These are phyloP conservation scores for Calephelis nemesis DNA, from an alignment of 1,140 invertebrate genomes.

Conservation along the genomic window DNA sequence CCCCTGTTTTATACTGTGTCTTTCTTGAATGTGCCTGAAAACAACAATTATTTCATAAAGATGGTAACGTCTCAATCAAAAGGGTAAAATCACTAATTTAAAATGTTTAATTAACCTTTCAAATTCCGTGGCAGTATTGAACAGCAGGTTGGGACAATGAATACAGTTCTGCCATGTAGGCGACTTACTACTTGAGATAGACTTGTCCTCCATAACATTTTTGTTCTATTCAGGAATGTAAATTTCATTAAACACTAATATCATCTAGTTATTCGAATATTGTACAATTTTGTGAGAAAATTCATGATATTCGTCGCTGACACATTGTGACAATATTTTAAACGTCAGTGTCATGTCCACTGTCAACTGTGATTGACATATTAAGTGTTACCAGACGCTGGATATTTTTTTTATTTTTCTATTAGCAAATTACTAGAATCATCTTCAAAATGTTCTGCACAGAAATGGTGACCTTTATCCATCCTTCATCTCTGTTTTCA, in stretches of 20 bases:
- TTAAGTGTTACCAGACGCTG: neutral
- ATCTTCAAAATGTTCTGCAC: too few species aligned
- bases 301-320: slow-evolving; percentile 16
- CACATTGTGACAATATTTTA: slow-evolving; percentile 9
- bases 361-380: neutral
- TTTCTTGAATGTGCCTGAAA: slow-evolving; percentile 87
- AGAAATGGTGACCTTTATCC: too few species aligned
- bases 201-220: slow-evolving; percentile 74
- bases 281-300: slow-evolving; percentile 10
- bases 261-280: slow-evolving; percentile 18
- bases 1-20: slow-evolving; percentile 92
- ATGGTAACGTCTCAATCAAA: slow-evolving; percentile 12
- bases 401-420: too few species aligned
- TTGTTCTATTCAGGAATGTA: slow-evolving; percentile 41
- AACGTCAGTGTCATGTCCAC: neutral
- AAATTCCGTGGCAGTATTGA: slow-evolving; percentile 76
- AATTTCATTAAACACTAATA: slow-evolving; percentile 36
- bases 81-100: slow-evolving; percentile 10
- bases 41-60: slow-evolving; percentile 22
- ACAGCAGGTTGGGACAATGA: slow-evolving; percentile 79
- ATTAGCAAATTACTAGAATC: too few species aligned
- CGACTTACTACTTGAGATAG: slow-evolving; percentile 47
- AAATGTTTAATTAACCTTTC: slow-evolving; percentile 70
- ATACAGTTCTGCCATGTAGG: slow-evolving; percentile 79
- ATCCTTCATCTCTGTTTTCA: too few species aligned